Evolutionary conservation across 1,140 invertebrate species (phyloP).

Genomic region (Drosophila fuyamai): DNA sequence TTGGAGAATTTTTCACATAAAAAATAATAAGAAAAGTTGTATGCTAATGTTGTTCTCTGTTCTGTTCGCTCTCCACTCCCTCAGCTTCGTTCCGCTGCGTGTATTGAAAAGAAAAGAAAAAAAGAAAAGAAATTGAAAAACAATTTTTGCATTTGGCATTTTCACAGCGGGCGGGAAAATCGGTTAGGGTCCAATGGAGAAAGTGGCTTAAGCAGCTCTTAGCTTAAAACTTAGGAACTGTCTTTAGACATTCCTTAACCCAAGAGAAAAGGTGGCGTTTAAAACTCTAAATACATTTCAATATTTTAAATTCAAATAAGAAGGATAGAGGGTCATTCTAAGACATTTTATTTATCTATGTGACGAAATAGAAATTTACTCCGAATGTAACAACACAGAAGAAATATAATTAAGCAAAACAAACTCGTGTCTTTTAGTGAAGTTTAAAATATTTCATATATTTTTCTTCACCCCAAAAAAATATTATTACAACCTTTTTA

Average conservation of each 20-base stretch:
- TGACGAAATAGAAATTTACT: no score
- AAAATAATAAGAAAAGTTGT: constrained; percentile 84
- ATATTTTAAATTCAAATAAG: no score
- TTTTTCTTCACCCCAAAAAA: no score
- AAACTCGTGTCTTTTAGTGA: no score
- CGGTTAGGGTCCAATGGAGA: constrained; percentile 20
- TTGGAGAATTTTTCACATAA: constrained; percentile 79
- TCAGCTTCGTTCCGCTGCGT: constrained; percentile 31
- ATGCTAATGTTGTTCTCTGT: constrained; percentile 72
- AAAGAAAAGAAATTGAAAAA: constrained; percentile 78
- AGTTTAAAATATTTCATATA: no score
- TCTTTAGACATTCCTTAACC: constrained; percentile 1
- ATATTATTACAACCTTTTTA: no score
- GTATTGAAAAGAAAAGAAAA: constrained; percentile 61
- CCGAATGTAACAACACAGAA: no score
- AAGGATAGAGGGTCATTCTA: no score
- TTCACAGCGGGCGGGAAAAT: constrained; percentile 47
- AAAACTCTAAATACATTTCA: not conserved
- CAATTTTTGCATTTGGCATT: constrained; percentile 80
- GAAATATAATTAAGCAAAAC: no score
- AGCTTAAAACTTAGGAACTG: constrained; percentile 45
- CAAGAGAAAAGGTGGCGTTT: not conserved
- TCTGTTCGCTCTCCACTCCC: constrained; percentile 13
- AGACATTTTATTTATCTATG: no score
- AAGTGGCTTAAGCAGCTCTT: constrained; percentile 36